Conservation (phyloP, 23 tunicate genomes). For the Ciona savignyi region DNA sequence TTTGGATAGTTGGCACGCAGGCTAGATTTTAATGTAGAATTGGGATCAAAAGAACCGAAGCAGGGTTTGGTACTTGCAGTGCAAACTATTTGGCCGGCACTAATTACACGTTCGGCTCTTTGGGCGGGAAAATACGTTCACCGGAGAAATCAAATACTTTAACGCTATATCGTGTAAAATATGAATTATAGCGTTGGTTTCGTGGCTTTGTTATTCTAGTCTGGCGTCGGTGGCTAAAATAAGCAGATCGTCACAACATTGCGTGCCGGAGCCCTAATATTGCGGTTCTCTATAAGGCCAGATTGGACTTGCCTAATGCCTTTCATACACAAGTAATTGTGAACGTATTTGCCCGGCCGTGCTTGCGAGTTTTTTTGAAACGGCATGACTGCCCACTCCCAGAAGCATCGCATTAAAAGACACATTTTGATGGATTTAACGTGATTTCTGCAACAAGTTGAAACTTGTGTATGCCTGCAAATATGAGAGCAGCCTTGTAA, state of each 20-base stretch:
- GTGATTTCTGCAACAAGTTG: not conserved
- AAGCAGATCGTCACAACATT: slow-evolving; percentile 25
- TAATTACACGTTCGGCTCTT: not conserved
- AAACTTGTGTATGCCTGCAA: not conserved
- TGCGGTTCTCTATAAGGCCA: not conserved
- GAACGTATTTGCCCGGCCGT: not conserved
- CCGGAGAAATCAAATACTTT: not conserved
- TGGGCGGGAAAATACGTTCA: not conserved
- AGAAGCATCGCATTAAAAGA: not conserved
- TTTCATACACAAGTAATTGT: not conserved
- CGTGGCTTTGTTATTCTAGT: slow-evolving; percentile 23
- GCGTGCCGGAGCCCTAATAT: slow-evolving; percentile 30
- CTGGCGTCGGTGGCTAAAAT: slow-evolving; percentile 10
- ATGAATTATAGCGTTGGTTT: not conserved
- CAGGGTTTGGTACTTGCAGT: not conserved
- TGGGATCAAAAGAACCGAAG: not conserved
- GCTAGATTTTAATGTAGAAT: not conserved
- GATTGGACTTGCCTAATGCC: slow-evolving; percentile 6
- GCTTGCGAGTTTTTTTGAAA: not conserved
- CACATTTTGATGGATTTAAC: not conserved
- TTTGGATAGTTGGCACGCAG: not conserved
- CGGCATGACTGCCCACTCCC: not conserved
- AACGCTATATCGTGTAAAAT: not conserved
- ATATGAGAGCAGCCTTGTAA: not conserved
- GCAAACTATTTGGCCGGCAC: not conserved